Base-by-base conservation (phyloP, 2,113 vertebrate species). In the Python bivittatus region DNA sequence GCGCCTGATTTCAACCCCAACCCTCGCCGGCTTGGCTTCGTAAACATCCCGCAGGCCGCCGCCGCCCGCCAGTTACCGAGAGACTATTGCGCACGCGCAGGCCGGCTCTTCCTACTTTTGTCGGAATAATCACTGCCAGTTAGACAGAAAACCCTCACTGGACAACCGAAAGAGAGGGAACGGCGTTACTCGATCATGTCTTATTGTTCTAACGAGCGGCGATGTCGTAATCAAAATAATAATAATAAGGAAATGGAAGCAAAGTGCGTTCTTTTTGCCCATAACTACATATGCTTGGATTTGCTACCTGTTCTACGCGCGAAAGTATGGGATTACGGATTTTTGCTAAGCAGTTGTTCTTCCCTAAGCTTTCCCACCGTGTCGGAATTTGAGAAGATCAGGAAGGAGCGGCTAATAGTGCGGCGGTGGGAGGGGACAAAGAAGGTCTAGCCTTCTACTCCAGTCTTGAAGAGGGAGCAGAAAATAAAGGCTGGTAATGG, bases 321-420 rank as follows among this genome's bases (percentile, higher is more conserved):
- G 60, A 20, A 88, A 27, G 25, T 25, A 85, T 85, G 58, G 13
- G 25, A 64, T 88, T 48, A 2, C 25, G 20, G 27, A 15, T 15
- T 64, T 64, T 68, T 48, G 38, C 22, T 27, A 60, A 88, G 5
- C 20, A 42, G 10, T 58, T 12, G 33, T 5, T 88, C 9, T 54
- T 44, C 22, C 87, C 22, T 42, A 27, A 5, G 12, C 23, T 52
- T 1, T 0, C 15, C 15, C 48, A 6, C 68, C 91, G 44, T 64
- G 9, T 61, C 91, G 87, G 91, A 85, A 38, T 85, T 85, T 89
- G 72, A 58, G 23, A 61, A 27, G 56, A 92, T 72, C 91, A 53
- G 56, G 33, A 56, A 83, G 79, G 72, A 5, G 86, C 38, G 72
- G 44, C 4, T 84, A 61, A 64, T 25, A 52, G 2, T 29, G 57